Evolutionary conservation across 2,888 invertebrate genomes (phyloP).

Genomic region (Ptycholaimellus sp.): DNA sequence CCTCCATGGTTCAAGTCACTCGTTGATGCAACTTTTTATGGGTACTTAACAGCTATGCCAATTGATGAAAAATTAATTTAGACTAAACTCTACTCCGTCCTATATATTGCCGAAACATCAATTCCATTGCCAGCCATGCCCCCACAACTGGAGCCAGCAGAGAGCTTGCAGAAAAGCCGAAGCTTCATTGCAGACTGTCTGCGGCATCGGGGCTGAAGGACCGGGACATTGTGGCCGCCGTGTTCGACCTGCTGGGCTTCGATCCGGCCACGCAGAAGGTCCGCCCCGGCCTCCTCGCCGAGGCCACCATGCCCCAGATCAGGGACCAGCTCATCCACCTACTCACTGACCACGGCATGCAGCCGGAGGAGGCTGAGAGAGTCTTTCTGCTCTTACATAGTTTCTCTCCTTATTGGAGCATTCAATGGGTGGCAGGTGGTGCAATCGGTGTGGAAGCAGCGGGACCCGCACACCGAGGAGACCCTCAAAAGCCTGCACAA

Average conservation of each 20-base stretch:
- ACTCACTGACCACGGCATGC: conserved; percentile 22
- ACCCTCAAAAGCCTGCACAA: conserved; percentile 26
- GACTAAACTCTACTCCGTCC: no score
- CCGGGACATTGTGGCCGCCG: conserved; percentile 20
- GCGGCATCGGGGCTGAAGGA: conserved; percentile 20
- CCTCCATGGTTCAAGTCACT: no score
- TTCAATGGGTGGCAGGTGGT: conserved; percentile 13
- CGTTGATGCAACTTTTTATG: no score
- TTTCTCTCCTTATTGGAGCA: neutral
- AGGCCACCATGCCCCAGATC: conserved; percentile 26
- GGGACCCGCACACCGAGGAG: conserved; percentile 16
- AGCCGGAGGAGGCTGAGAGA: conserved; percentile 15
- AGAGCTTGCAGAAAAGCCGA: neutral
- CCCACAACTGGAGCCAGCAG: no score
- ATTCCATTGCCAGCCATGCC: no score
- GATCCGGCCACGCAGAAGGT: conserved; percentile 22
- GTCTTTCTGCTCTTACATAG: neutral
- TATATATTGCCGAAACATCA: no score
- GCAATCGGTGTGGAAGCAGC: conserved; percentile 20
- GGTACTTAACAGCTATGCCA: no score
- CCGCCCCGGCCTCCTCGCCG: conserved; percentile 27
- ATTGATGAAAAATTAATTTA: no score
- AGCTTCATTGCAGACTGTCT: conserved; percentile 21
- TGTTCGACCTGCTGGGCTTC: conserved; percentile 27
- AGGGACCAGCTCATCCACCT: conserved; percentile 23